A percentile compares a stretch with the other conserved stretches of the same genome.
phyloP scores from a whole-genome alignment of 35 echinoderm and acorn worm genomes.

The Ptychodera flava region DNA sequence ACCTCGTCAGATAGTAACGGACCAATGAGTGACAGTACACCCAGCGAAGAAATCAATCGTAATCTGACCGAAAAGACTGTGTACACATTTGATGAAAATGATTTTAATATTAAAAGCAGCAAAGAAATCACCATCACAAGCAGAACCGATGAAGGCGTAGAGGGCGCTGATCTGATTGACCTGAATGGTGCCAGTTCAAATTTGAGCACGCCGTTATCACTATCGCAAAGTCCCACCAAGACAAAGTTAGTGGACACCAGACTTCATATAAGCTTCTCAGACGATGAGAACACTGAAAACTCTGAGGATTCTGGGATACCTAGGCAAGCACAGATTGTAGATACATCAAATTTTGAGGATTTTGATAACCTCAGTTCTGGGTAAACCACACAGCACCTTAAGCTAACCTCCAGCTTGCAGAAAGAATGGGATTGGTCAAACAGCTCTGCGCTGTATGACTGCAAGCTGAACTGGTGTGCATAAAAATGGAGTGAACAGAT shows the following conservation, averaged over 20 bases:
- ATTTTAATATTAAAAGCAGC: background rate
- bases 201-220: conserved; percentile 7
- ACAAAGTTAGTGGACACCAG: conserved; percentile 36
- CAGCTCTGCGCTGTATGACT: too few species aligned
- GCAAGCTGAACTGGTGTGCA: too few species aligned
- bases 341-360: background rate
- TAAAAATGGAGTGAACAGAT: too few species aligned
- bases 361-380: background rate
- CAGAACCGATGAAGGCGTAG: conserved; percentile 5
- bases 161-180: background rate
- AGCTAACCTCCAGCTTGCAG: too few species aligned
- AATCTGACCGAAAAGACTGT: background rate
- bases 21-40: background rate
- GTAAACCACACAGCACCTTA: too few species aligned
- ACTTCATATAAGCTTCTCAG: conserved; percentile 96
- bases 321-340: conserved; percentile 12
- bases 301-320: conserved; percentile 96
- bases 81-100: background rate
- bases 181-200: background rate
- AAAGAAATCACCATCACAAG: conserved; percentile 7
- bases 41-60: background rate
- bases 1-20: background rate
- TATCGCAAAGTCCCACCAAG: background rate
- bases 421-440: too few species aligned
- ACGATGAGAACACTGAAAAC: conserved; percentile 96